These are phyloP conservation scores for Kryptopterus vitreolus DNA, from an alignment of 2,797 vertebrate genomes.

Conservation along the genomic window DNA sequence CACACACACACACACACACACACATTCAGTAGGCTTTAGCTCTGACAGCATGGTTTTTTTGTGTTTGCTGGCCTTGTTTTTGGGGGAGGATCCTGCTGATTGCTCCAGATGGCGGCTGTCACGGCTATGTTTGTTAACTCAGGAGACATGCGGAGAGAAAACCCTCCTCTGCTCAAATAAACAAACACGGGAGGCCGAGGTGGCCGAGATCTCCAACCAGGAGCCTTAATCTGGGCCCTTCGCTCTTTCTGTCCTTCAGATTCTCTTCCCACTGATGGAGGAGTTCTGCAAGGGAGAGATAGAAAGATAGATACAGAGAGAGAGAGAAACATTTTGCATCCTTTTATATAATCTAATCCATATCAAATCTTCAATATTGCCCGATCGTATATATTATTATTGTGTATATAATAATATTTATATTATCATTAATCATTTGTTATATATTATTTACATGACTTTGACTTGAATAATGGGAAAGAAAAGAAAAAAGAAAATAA, in stretches of 20 bases:
- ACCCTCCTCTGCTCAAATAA: conserved; percentile 68
- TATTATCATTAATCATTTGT: too few species aligned
- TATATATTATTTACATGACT: too few species aligned
- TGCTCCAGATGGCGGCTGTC: conserved; percentile 73
- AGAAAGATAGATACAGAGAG: not conserved
- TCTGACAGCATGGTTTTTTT: conserved; percentile 18
- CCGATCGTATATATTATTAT: too few species aligned
- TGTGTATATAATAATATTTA: too few species aligned
- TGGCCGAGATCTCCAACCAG: conserved; percentile 30
- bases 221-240: conserved; percentile 14
- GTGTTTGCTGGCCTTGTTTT: conserved; percentile 30
- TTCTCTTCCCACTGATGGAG: not conserved
- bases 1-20: not conserved
- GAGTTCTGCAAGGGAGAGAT: not conserved
- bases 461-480: too few species aligned
- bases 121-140: conserved; percentile 66
- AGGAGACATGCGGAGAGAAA: conserved; percentile 64
- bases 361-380: too few species aligned
- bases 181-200: conserved; percentile 64
- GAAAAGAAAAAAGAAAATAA: too few species aligned
- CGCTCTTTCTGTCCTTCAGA: conserved; percentile 40
- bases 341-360: not conserved
- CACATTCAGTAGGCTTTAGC: conserved; percentile 18
- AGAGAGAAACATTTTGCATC: not conserved
- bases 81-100: conserved; percentile 53